Percentiles rank a stretch among this genome's conserved stretches.
Conservation (phyloP, 2,797 vertebrate genomes). For the Parauchenoglanis punctatus region DNA sequence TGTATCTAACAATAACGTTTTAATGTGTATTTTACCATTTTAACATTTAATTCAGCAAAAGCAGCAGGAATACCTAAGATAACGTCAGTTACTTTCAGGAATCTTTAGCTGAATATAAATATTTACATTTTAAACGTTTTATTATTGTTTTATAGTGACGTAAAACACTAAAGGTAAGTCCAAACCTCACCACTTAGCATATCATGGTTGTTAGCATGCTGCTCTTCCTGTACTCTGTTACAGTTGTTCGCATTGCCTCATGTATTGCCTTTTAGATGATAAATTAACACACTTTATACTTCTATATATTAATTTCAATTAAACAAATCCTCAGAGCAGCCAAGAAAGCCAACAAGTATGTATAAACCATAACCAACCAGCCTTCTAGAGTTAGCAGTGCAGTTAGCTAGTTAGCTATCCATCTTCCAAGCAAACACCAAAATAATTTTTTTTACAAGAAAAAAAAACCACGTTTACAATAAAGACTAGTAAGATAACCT, state of each 20-base stretch:
- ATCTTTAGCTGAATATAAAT: not conserved
- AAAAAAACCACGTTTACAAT: not conserved
- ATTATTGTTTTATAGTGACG: not conserved
- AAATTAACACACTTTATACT: not conserved
- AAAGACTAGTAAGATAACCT: not conserved
- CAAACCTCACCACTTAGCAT: not conserved
- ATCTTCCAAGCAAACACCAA: not conserved
- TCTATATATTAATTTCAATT: not conserved
- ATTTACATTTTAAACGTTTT: not conserved
- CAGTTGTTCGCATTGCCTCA: not conserved
- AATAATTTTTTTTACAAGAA: not conserved
- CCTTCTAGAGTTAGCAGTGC: not conserved
- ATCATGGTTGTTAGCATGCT: constrained; percentile 1
- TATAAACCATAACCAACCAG: not conserved
- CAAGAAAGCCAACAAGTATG: not conserved
- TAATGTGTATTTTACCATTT: not conserved
- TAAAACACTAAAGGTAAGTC: not conserved
- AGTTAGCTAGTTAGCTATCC: constrained; percentile 15
- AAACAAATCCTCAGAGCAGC: not conserved
- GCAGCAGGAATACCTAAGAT: not conserved
- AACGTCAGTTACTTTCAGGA: not conserved
- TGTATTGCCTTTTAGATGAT: not conserved
- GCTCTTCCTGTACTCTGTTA: not conserved
- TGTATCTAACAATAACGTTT: not conserved
- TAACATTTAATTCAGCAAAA: not conserved